Evolutionary conservation across 2,113 vertebrate species (phyloP).

Genomic region (Myotis yumanensis): DNA sequence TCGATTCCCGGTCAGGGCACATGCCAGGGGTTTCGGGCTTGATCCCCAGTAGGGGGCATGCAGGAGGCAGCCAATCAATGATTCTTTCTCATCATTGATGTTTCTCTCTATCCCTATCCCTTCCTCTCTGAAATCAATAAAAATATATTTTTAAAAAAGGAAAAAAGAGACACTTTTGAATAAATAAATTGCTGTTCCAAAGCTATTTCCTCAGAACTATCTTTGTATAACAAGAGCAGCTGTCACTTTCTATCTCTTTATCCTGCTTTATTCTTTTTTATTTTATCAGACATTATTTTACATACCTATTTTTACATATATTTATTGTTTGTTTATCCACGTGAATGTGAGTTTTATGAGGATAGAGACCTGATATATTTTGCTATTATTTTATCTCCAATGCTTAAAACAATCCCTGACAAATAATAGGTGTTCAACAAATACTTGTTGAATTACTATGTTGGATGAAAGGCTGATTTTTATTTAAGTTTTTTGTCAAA

Average conservation of each 20-base stretch:
- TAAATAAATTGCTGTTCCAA: background rate
- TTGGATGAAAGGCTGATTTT: background rate
- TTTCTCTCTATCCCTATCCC: too few relatives aligned
- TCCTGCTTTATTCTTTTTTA: background rate
- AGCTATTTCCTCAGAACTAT: background rate
- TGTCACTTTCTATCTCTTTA: background rate
- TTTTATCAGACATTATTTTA: background rate
- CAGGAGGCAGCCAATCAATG: too few relatives aligned
- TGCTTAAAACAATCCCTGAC: background rate
- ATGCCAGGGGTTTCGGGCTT: too few relatives aligned
- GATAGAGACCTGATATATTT: background rate
- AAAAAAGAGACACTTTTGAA: background rate
- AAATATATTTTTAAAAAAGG: too few relatives aligned
- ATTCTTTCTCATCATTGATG: too few relatives aligned
- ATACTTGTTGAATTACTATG: background rate
- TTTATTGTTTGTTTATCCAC: background rate
- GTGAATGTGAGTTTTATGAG: constrained; percentile 7
- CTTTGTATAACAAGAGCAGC: background rate
- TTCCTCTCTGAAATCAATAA: too few relatives aligned
- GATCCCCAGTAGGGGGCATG: too few relatives aligned
- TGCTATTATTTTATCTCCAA: background rate
- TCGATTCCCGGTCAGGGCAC: too few relatives aligned
- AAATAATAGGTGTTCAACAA: background rate
- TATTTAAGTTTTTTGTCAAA: background rate
- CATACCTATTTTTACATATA: background rate